Base-by-base conservation (phyloP, 2,797 vertebrate genomes). In the Myotis planiceps region DNA sequence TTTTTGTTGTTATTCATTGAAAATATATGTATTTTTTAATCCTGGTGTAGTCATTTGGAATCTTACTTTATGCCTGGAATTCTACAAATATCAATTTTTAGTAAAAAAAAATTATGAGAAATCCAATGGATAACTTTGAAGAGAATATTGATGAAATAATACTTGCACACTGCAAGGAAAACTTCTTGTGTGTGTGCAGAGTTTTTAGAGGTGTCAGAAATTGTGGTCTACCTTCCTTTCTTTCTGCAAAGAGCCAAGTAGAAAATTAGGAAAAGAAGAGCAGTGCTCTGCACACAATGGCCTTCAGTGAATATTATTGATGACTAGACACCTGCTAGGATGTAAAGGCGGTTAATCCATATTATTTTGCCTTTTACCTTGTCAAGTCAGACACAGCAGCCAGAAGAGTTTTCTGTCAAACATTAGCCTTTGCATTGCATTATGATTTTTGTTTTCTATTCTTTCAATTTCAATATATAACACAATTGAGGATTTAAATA, bases 301-400 rank as follows among this genome's bases (percentile, higher is more conserved):
- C 87, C 83, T 92, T 96, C 90, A 82, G 84, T 90, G 89, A 94
- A 78, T 75, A 81, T 96, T 98, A 95, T 93, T 96, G 96, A 96
- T 96, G 88, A 95, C 83, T 89, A 93, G 95, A 96, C 76, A 96
- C 91, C 95, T 96, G 80, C 96, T 94, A 75, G 58, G 76, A 71
- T 94, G 66, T 92, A 97, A 97, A 97, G 93, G 96, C 89, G 90
- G 96, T 97, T 96, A 97, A 97, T 96, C 92, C 81, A 93, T 96
- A 96, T 97, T 90, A 96, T 96, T 97, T 97, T 90, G 84, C 91
- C 91, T 97, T 96, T 97, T 95, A 96, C 90, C 96, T 93, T 97
- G 94, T 97, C 92, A 96, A 45, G 72, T 66, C 76, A 90, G 93
- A 92, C 72, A 78, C 84, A 34, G 83, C 42, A 72, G 53, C 39